Conservation (phyloP, 2,113 vertebrate species). For the Passer domesticus region DNA sequence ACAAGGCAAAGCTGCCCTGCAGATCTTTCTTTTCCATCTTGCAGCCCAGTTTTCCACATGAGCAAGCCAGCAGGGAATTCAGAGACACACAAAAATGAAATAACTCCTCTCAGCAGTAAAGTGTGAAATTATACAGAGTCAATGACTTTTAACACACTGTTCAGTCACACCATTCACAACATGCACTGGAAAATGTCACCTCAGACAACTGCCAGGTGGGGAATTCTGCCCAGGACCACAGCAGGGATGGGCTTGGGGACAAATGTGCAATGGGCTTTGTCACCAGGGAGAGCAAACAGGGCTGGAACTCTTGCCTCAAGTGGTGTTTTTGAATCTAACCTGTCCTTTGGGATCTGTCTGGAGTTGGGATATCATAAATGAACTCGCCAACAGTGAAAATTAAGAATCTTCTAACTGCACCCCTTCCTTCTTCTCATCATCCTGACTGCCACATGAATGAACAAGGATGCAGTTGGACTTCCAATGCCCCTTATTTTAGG, state of each 20-base stretch:
- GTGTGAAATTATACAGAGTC: neutral
- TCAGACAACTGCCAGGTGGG: neutral
- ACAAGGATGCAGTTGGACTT: neutral
- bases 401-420: neutral
- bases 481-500: neutral
- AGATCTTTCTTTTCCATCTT: neutral
- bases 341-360: neutral
- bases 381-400: neutral
- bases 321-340: neutral
- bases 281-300: neutral
- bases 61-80: neutral
- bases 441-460: neutral
- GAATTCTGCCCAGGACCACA: neutral
- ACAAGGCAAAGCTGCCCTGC: neutral
- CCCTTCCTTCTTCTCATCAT: neutral
- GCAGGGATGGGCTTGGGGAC: neutral
- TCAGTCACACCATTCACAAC: neutral
- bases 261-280: neutral
- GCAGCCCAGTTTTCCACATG: neutral
- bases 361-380: neutral
- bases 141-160: neutral
- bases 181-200: neutral
- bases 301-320: neutral
- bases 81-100: neutral
- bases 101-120: neutral